These are phyloP conservation scores for Emmelina monodactyla DNA, from an alignment of 2,888 invertebrate genomes.

Conservation along the genomic window DNA sequence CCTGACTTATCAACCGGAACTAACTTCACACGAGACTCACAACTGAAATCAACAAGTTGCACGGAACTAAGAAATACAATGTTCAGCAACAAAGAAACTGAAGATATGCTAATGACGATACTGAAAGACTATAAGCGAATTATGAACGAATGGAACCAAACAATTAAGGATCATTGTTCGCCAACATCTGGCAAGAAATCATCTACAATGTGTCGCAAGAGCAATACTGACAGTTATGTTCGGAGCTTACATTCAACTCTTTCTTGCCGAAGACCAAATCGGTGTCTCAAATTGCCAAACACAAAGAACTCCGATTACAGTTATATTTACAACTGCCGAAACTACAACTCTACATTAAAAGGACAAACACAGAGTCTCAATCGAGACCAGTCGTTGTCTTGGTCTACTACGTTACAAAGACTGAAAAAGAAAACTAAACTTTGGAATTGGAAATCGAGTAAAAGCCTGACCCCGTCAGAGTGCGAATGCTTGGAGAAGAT, in stretches of 20 bases:
- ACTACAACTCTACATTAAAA: conserved; percentile 21
- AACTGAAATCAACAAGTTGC: conserved; percentile 47
- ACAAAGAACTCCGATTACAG: conserved; percentile 29
- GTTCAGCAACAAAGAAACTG: conserved; percentile 28
- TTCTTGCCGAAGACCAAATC: conserved; percentile 36
- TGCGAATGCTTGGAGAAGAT: conserved; percentile 50
- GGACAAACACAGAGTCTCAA: conserved; percentile 37
- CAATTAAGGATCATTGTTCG: conserved; percentile 44
- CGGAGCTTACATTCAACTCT: conserved; percentile 46
- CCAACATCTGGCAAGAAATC: conserved; percentile 32
- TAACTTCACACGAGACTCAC: conserved; percentile 40
- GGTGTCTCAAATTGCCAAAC: conserved; percentile 27
- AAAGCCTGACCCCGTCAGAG: conserved; percentile 32
- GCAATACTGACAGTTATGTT: conserved; percentile 38
- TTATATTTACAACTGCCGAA: conserved; percentile 32
- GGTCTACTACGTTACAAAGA: conserved; percentile 36
- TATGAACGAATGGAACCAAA: conserved; percentile 60
- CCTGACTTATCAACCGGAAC: conserved; percentile 36
- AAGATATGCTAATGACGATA: conserved; percentile 35
- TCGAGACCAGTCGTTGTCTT: conserved; percentile 32
- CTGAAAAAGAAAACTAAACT: conserved; percentile 40
- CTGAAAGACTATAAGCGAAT: conserved; percentile 53
- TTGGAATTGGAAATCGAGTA: conserved; percentile 28
- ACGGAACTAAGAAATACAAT: conserved; percentile 47
- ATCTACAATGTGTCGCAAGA: conserved; percentile 29